These are phyloP conservation scores for Megastigmus dorsalis DNA, from an alignment of 2,888 invertebrate genomes.

Conservation along the genomic window DNA sequence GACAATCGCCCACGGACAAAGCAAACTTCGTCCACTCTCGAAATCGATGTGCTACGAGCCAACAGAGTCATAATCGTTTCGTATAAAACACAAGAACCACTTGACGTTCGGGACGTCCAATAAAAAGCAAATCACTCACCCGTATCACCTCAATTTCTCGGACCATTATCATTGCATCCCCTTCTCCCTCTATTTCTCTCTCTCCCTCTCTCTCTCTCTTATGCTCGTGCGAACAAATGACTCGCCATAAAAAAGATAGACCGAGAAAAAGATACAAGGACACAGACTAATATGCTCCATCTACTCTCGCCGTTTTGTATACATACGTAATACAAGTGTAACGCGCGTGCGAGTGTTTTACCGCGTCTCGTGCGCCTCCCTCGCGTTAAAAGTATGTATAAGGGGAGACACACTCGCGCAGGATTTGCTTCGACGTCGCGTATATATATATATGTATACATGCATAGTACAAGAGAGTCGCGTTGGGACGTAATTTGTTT, in stretches of 20 bases:
- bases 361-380: background rate
- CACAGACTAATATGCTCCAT: background rate
- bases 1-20: too few relatives aligned
- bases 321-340: slow-evolving; percentile 11
- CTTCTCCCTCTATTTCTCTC: background rate
- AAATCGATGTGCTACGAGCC: too few relatives aligned
- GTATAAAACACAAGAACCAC: too few relatives aligned
- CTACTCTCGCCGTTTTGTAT: background rate
- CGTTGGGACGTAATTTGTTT: slow-evolving; percentile 44
- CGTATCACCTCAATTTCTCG: background rate
- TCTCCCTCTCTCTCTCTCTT: too few relatives aligned
- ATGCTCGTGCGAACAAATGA: background rate
- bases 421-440: too few relatives aligned
- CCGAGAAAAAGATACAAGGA: background rate
- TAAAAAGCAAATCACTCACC: slow-evolving; percentile 6
- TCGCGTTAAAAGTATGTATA: background rate
- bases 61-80: too few relatives aligned
- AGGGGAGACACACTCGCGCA: background rate
- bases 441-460: too few relatives aligned
- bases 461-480: too few relatives aligned
- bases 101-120: background rate
- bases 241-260: background rate
- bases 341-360: background rate
- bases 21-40: too few relatives aligned
- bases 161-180: too few relatives aligned